Conservation (phyloP, 2,113 vertebrate species). For the Perca schrenkii region DNA sequence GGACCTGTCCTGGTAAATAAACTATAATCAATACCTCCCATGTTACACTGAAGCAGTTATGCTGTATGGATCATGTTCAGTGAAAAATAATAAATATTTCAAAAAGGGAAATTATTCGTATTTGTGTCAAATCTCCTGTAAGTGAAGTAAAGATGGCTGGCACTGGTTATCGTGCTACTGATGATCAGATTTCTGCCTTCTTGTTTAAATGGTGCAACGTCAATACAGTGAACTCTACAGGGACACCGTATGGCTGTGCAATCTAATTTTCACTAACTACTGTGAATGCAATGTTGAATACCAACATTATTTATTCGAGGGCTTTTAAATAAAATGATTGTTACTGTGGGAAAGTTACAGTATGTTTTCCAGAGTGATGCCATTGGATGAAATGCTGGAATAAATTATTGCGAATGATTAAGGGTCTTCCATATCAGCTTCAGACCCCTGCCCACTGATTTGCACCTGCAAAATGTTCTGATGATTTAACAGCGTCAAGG, state of each 20-base stretch:
- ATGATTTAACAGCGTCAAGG: no score
- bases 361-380: neutral
- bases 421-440: no score
- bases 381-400: no score
- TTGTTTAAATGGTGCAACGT: no score
- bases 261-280: no score
- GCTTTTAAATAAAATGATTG: neutral
- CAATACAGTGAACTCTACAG: no score
- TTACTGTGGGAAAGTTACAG: neutral
- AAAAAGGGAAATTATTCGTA: neutral
- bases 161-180: neutral
- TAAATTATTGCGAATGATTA: no score
- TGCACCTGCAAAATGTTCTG: no score
- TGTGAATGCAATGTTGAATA: neutral
- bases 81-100: conserved; percentile 14
- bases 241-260: no score
- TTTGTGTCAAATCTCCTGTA: conserved; percentile 3
- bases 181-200: neutral
- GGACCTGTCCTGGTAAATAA: neutral
- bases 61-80: conserved; percentile 15
- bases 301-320: neutral
- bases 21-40: neutral
- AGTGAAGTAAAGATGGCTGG: neutral
- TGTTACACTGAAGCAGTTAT: conserved; percentile 22
- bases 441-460: no score